A percentile compares a stretch with the other conserved stretches of the same genome.
Conservation (phyloP, 1,140 invertebrate species). For the Neuroterus valhalla region DNA sequence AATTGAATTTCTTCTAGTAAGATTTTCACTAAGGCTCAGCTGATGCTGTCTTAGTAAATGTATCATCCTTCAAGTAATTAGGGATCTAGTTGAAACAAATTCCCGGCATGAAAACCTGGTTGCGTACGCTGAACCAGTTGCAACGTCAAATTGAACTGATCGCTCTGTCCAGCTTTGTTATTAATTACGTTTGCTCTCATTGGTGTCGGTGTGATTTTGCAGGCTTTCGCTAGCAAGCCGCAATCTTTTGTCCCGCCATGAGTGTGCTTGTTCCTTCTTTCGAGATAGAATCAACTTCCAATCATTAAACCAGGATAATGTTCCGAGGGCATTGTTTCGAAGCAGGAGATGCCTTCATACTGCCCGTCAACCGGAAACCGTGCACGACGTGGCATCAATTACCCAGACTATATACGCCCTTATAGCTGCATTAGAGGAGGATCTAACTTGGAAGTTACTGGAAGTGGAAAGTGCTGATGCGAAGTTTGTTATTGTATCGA, state of each 20-base stretch:
- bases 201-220: slow-evolving; percentile 50
- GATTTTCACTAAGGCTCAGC: not conserved
- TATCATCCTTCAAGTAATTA: not conserved
- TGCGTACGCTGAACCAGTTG: slow-evolving; percentile 1
- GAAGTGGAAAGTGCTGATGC: not conserved
- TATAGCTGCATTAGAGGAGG: no score
- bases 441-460: slow-evolving; percentile 33
- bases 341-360: slow-evolving; percentile 53
- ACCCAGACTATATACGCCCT: slow-evolving; percentile 8
- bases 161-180: slow-evolving; percentile 40
- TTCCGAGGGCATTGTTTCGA: slow-evolving; percentile 60
- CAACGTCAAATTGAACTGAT: slow-evolving; percentile 5
- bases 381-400: slow-evolving; percentile 61
- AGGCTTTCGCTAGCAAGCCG: not conserved
- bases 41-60: not conserved
- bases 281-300: slow-evolving; percentile 42
- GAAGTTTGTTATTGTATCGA: no score
- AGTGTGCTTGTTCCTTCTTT: slow-evolving; percentile 45
- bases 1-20: not conserved
- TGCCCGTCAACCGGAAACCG: slow-evolving; percentile 60
- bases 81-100: not conserved
- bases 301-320: slow-evolving; percentile 64
- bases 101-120: slow-evolving; percentile 14
- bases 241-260: slow-evolving; percentile 48
- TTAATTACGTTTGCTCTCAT: slow-evolving; percentile 48